Percentiles rank a stretch among this genome's conserved stretches.
Evolutionary conservation across 2,113 vertebrate species (phyloP).

Genomic region (Nothobranchius kuhntae): DNA sequence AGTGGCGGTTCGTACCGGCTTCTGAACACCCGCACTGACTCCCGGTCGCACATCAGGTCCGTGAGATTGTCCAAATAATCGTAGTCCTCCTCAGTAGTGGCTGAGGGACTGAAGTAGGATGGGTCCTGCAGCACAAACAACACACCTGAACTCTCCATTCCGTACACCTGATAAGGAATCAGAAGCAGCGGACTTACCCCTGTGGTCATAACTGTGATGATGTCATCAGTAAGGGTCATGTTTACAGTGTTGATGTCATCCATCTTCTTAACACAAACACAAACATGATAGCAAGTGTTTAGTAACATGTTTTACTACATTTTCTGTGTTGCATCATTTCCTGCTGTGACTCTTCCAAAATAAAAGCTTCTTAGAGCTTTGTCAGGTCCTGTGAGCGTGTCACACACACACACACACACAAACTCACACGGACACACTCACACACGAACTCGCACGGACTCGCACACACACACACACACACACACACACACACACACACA

Average conservation of each 20-base stretch:
- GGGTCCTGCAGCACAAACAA: conserved; percentile 12
- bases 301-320: not conserved
- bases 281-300: conserved; percentile 1
- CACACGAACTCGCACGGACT: too few species aligned
- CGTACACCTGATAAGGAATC: not conserved
- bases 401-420: not conserved
- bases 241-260: not conserved
- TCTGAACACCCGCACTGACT: conserved; percentile 73
- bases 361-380: not conserved
- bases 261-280: conserved; percentile 22
- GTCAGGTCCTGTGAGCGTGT: too few species aligned
- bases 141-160: conserved; percentile 2
- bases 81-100: not conserved
- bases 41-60: conserved; percentile 70
- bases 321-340: not conserved
- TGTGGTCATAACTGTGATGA: conserved; percentile 3
- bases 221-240: conserved; percentile 40
- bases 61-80: not conserved
- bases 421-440: not conserved
- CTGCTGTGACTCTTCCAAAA: not conserved
- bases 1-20: conserved; percentile 76
- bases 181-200: conserved; percentile 25
- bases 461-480: too few species aligned
- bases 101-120: accelerated
- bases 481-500: too few species aligned